Percentiles rank a stretch among this genome's conserved stretches.
phyloP scores from a whole-genome alignment of 1,140 invertebrate genomes.

The Drosophila pachea region DNA sequence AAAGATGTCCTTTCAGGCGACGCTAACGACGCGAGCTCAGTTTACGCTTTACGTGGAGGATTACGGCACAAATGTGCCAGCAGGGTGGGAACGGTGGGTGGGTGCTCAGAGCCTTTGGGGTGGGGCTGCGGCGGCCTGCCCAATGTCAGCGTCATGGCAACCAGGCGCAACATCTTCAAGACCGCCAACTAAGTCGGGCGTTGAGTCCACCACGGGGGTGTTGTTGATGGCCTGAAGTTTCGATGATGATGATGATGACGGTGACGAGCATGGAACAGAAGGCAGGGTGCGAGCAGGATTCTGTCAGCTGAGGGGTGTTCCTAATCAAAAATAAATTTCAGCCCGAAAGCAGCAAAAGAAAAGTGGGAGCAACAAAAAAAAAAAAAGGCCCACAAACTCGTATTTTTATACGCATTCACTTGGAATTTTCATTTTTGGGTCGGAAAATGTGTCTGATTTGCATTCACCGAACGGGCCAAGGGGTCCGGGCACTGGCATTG shows the following conservation, averaged over 20 bases:
- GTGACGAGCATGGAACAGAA: too few species aligned
- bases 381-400: slow-evolving; percentile 37
- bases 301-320: slow-evolving; percentile 25
- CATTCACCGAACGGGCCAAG: slow-evolving; percentile 42
- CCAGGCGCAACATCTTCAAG: slow-evolving; percentile 52
- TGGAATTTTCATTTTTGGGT: slow-evolving; percentile 62
- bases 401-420: slow-evolving; percentile 47
- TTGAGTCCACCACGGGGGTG: slow-evolving; percentile 2
- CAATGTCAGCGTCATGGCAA: slow-evolving; percentile 55
- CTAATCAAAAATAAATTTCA: slow-evolving; percentile 69
- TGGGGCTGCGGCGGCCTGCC: slow-evolving; percentile 1
- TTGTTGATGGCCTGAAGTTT: slow-evolving; percentile 40
- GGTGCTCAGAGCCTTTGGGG: not conserved
- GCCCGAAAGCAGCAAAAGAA: slow-evolving; percentile 11
- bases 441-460: slow-evolving; percentile 71
- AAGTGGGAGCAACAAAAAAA: not conserved
- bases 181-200: not conserved
- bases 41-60: slow-evolving; percentile 63
- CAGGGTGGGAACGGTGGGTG: not conserved
- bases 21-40: slow-evolving; percentile 55
- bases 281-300: slow-evolving; percentile 24
- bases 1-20: slow-evolving; percentile 70
- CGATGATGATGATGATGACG: slow-evolving; percentile 35
- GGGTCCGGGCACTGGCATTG: slow-evolving; percentile 8
- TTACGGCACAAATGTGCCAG: slow-evolving; percentile 48